phyloP scores from a whole-genome alignment of 2,113 vertebrate species.

The Trogon melanurus region DNA sequence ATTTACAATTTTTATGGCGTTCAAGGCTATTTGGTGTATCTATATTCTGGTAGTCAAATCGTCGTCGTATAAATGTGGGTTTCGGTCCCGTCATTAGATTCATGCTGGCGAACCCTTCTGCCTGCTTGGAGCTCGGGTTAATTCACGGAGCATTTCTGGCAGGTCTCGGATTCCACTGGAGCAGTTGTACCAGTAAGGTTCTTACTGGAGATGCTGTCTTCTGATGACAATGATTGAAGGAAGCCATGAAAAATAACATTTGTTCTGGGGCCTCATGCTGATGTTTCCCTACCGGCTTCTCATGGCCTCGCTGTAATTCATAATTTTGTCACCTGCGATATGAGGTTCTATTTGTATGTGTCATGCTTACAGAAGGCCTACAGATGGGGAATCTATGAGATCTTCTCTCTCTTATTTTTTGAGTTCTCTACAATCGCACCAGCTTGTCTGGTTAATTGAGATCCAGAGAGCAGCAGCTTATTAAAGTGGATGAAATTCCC shows the following conservation, averaged over 20 bases:
- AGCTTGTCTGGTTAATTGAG: conserved; percentile 58
- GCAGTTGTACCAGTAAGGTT: neutral
- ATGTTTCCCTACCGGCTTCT: conserved; percentile 27
- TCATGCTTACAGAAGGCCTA: conserved; percentile 51
- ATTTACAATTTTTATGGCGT: neutral
- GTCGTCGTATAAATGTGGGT: neutral
- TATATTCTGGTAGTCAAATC: neutral
- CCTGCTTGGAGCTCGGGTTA: conserved; percentile 23
- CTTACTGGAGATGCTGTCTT: neutral
- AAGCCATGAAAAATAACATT: conserved; percentile 51
- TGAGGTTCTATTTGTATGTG: conserved; percentile 48
- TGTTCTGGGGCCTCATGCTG: conserved; percentile 38
- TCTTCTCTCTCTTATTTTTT: conserved; percentile 14
- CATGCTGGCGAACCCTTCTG: conserved; percentile 43
- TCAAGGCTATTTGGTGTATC: neutral
- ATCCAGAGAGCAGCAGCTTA: conserved; percentile 42
- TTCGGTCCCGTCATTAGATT: conserved; percentile 9
- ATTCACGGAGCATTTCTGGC: conserved; percentile 23
- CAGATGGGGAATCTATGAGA: conserved; percentile 51
- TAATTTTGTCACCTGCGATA: conserved; percentile 53
- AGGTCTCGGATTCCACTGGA: neutral
- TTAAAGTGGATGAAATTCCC: conserved; percentile 63
- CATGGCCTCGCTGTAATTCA: conserved; percentile 27
- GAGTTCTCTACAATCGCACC: conserved; percentile 25
- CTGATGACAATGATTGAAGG: conserved; percentile 58